Conservation (phyloP, 2,888 invertebrate genomes). For the Cybosia mesomella region DNA sequence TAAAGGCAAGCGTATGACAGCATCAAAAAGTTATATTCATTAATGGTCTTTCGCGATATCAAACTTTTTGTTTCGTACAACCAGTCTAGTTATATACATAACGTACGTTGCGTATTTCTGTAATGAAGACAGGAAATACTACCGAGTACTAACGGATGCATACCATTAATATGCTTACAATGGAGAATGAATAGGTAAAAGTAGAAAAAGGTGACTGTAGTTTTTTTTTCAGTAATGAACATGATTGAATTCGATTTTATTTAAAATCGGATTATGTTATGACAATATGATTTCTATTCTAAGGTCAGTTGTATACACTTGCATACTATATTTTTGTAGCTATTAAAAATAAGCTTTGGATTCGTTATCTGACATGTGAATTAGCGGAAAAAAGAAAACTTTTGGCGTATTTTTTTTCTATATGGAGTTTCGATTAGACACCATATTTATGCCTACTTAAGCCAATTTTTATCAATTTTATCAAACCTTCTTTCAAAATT, state of each 20-base stretch:
- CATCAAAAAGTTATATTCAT: not conserved
- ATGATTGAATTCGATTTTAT: not conserved
- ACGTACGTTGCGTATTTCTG: not conserved
- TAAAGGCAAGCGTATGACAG: not conserved
- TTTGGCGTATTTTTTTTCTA: not conserved
- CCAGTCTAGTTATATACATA: not conserved
- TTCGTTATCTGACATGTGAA: too few species aligned
- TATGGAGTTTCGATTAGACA: not conserved
- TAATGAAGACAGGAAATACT: not conserved
- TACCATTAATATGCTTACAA: not conserved
- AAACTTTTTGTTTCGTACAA: too few species aligned
- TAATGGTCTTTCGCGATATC: too few species aligned
- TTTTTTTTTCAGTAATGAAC: not conserved
- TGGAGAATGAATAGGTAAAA: not conserved
- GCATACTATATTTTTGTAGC: not conserved
- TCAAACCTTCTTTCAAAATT: too few species aligned
- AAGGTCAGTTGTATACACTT: not conserved
- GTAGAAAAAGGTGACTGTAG: not conserved
- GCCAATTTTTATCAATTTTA: not conserved
- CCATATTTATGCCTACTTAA: not conserved
- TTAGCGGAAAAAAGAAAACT: too few species aligned
- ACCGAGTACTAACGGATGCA: not conserved
- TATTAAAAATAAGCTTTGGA: not conserved
- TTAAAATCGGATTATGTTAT: not conserved
- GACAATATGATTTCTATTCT: not conserved